Conservation (phyloP, 2,888 invertebrate species). For the Drosophila borborema region DNA sequence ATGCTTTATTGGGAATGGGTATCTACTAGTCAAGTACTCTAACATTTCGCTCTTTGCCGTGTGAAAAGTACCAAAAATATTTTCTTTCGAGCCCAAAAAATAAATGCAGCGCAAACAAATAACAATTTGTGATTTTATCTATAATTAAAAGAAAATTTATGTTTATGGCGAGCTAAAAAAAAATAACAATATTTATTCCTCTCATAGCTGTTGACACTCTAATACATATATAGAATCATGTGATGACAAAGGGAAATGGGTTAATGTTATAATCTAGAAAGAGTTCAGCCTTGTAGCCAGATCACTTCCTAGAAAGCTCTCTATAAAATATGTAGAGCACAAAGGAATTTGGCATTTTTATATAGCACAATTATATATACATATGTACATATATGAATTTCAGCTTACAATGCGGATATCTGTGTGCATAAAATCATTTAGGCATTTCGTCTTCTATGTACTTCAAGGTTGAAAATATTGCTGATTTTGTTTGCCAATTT, state of each 20-base stretch:
- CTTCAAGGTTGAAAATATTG: constrained; percentile 51
- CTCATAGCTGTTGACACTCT: constrained; percentile 36
- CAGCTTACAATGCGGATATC: constrained; percentile 30
- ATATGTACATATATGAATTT: constrained; percentile 11
- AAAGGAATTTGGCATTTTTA: constrained; percentile 3
- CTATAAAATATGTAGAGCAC: neutral
- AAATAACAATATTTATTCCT: constrained; percentile 3
- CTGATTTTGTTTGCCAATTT: constrained; percentile 53
- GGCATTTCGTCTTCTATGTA: constrained; percentile 38
- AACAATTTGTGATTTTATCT: constrained; percentile 43
- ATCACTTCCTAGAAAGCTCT: neutral
- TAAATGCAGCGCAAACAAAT: constrained; percentile 40
- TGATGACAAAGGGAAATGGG: constrained; percentile 54
- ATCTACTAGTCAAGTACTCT: neutral
- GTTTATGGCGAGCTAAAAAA: constrained; percentile 2
- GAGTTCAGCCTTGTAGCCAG: constrained; percentile 5
- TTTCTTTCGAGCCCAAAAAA: constrained; percentile 14
- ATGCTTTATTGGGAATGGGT: neutral
- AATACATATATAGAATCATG: constrained; percentile 38
- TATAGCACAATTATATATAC: neutral
- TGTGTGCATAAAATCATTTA: neutral
- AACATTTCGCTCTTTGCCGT: constrained; percentile 30
- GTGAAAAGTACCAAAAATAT: constrained; percentile 48
- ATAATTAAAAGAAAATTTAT: constrained; percentile 53
- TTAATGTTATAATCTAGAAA: constrained; percentile 43